phyloP scores from a whole-genome alignment of 1,140 invertebrate species.

The Hyles vespertilio region DNA sequence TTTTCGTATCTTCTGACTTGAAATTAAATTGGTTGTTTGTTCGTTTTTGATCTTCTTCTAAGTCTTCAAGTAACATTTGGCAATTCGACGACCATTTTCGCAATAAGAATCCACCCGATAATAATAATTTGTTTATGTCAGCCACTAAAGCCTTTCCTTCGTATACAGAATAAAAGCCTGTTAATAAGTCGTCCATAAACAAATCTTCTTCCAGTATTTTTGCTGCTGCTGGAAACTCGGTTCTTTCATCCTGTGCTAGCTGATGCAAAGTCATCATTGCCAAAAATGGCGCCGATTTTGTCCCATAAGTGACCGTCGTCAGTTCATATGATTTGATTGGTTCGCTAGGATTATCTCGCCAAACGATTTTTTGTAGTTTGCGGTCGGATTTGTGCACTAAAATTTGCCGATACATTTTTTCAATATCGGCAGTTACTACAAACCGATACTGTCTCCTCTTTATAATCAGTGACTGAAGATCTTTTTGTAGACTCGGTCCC shows the following conservation, averaged over 20 bases:
- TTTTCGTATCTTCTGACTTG: slow-evolving; percentile 15
- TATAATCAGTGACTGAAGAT: slow-evolving; percentile 28
- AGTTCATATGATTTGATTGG: slow-evolving; percentile 8
- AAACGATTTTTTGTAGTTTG: slow-evolving; percentile 15
- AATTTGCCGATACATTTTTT: slow-evolving; percentile 39
- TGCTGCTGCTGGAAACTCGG: slow-evolving; percentile 12
- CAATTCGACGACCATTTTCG: slow-evolving; percentile 23
- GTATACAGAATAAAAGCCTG: slow-evolving; percentile 14
- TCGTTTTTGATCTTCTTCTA: slow-evolving; percentile 10
- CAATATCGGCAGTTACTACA: slow-evolving; percentile 33
- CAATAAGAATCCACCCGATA: slow-evolving; percentile 20
- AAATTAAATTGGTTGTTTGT: slow-evolving; percentile 5
- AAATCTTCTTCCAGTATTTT: slow-evolving; percentile 13
- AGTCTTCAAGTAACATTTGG: slow-evolving; percentile 7
- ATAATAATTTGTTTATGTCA: slow-evolving; percentile 15
- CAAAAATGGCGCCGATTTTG: slow-evolving; percentile 13
- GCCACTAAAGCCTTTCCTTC: slow-evolving; percentile 19
- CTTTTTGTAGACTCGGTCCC: slow-evolving; percentile 55
- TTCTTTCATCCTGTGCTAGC: slow-evolving; percentile 10
- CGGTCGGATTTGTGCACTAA: slow-evolving; percentile 2
- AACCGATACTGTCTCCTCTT: slow-evolving; percentile 31
- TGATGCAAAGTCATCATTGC: slow-evolving; percentile 15
- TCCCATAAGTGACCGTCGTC: slow-evolving; percentile 18
- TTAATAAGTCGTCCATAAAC: slow-evolving; percentile 18
- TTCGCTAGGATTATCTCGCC: slow-evolving; percentile 7